phyloP scores from a whole-genome alignment of 1,140 invertebrate genomes.

The Sitodiplosis mosellana region DNA sequence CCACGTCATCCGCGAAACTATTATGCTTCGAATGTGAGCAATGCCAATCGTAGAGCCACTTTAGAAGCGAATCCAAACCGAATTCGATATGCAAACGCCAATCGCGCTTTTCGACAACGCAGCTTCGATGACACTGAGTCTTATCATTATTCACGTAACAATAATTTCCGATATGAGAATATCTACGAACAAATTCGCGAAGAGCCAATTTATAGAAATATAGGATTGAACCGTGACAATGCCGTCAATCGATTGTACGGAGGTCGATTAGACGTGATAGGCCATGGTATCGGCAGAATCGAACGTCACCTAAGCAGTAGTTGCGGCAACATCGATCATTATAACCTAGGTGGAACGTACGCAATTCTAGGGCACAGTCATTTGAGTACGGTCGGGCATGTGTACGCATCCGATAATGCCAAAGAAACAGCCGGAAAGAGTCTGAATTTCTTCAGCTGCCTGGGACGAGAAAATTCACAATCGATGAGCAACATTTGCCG shows the following conservation, averaged over 20 bases:
- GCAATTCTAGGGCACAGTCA: slow-evolving; percentile 23
- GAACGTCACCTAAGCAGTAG: slow-evolving; percentile 34
- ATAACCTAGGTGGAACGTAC: slow-evolving; percentile 24
- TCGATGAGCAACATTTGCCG: slow-evolving; percentile 25
- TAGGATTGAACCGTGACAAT: slow-evolving; percentile 14
- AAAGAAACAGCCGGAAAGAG: slow-evolving; percentile 9
- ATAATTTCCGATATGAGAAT: slow-evolving; percentile 20
- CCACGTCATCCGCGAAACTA: slow-evolving; percentile 19
- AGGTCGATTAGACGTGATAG: slow-evolving; percentile 28
- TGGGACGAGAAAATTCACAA: slow-evolving; percentile 24
- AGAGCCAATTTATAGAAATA: slow-evolving; percentile 21
- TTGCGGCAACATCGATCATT: slow-evolving; percentile 35
- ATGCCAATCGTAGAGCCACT: slow-evolving; percentile 11
- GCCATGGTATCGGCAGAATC: slow-evolving; percentile 34
- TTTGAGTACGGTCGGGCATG: slow-evolving; percentile 22
- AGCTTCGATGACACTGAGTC: slow-evolving; percentile 25
- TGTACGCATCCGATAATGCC: slow-evolving; percentile 12
- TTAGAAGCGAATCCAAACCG: slow-evolving; percentile 12
- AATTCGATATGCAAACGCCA: neutral
- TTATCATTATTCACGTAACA: slow-evolving; percentile 19
- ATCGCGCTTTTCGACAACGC: slow-evolving; percentile 11
- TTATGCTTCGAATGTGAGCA: slow-evolving; percentile 6
- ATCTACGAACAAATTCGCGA: slow-evolving; percentile 33
- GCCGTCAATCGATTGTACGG: slow-evolving; percentile 30
- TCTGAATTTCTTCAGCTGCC: slow-evolving; percentile 18